Evolutionary conservation across 2,113 vertebrate species (phyloP), one percentile per base, ranked within the genome.

Genomic region (Sceloporus undulatus): DNA sequence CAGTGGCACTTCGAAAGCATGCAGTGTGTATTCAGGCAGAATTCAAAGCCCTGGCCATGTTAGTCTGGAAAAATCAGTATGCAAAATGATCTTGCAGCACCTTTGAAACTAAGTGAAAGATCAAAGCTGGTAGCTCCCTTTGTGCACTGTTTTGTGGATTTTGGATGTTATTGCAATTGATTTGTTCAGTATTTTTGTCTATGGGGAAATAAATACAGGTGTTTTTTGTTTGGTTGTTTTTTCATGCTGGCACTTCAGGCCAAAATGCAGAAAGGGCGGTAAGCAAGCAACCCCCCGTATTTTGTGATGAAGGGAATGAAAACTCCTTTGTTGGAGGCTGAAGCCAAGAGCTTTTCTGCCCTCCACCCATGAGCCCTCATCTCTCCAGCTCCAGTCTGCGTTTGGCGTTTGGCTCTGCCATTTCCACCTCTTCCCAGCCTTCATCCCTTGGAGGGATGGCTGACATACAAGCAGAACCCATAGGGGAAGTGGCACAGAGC

Each of bases 401-500:
- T 5, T 88, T 16, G 18, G 27, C 21, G 0, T 85, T 75, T 82
- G 73, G 74, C 86, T 0, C 1, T 73, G 62, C 86, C 62, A 19
- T 74, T 86, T 10, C 54, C 70, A 87, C 59, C 81, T 6, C 0
- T 75, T 79, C 4, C 0, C 59, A 83, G 38, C 73, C 13, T 66
- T 54, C 29, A 85, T 85, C 52, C 92, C 89, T 88, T n/a, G 74
- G 80, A 93, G 89, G 91, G 83, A 75, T 68, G 0, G 19, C 82
- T 91, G 85, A 88, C 88, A 87, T 19, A 68, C 1, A 86, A 88
- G 91, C 86, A 91, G 92, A 91, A 21, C 80, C 92, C 34, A 70
- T 40, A 92, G 90, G 85, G 79, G 52, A 92, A 88, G 66, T 40
- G 90, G 76, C 91, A 93, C 91, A 92, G 25, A 82, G 89, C 19